Evolutionary conservation across 1,140 invertebrate species (phyloP).

Genomic region (Melanaphis sacchari): DNA sequence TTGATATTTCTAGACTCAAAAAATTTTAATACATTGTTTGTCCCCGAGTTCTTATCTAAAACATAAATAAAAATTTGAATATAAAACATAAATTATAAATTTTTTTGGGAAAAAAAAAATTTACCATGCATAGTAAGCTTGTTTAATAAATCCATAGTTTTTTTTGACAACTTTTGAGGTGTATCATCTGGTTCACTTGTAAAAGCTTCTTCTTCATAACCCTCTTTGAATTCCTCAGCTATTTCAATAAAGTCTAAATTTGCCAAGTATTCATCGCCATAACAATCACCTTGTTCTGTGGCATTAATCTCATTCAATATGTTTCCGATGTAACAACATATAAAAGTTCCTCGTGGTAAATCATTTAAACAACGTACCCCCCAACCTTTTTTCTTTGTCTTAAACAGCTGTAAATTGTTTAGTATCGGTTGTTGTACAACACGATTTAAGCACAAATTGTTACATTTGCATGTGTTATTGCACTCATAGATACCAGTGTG

Average conservation of each 20-base stretch:
- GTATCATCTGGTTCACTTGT: slow-evolving; percentile 65
- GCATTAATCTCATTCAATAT: slow-evolving; percentile 88
- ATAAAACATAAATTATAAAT: neutral
- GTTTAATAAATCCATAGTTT: neutral
- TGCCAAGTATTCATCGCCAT: slow-evolving; percentile 95
- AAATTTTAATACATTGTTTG: neutral
- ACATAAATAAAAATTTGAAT: neutral
- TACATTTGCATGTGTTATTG: slow-evolving; percentile 84
- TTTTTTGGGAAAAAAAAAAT: neutral
- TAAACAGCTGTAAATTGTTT: slow-evolving; percentile 85
- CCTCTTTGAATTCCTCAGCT: slow-evolving; percentile 87
- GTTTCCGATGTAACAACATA: slow-evolving; percentile 94
- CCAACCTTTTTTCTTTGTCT: slow-evolving; percentile 90
- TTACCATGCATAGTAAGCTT: neutral
- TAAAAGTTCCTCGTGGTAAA: slow-evolving; percentile 89
- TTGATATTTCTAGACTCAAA: neutral
- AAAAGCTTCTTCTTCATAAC: slow-evolving; percentile 71
- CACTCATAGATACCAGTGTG: slow-evolving; percentile 95
- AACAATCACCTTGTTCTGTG: slow-evolving; percentile 80
- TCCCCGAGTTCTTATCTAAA: neutral
- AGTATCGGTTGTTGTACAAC: slow-evolving; percentile 87
- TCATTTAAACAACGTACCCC: slow-evolving; percentile 94
- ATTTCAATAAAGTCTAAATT: slow-evolving; percentile 96
- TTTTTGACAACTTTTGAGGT: neutral
- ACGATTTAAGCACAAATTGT: slow-evolving; percentile 80